Evolutionary conservation across 1,140 invertebrate species (phyloP).

Genomic region (Macrosteles quadrilineatus): DNA sequence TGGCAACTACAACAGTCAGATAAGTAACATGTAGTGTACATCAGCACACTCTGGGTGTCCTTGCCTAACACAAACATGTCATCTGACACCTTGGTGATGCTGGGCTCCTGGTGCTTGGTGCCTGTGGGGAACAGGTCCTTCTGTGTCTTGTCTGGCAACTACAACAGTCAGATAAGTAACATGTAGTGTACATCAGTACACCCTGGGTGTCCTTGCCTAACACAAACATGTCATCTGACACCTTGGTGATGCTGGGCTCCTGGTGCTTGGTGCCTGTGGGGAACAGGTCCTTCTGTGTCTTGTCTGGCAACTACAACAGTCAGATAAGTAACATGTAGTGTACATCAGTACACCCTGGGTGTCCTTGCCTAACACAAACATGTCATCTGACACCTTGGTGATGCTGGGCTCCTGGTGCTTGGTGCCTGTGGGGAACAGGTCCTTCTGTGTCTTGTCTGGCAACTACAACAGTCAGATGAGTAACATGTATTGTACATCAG

Average conservation of each 20-base stretch:
- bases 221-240: slow-evolving; percentile 55
- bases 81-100: slow-evolving; percentile 7
- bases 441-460: slow-evolving; percentile 10
- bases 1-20: no score
- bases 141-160: slow-evolving; percentile 14
- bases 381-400: slow-evolving; percentile 7
- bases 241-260: neutral
- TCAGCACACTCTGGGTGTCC: slow-evolving; percentile 80
- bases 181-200: slow-evolving; percentile 76
- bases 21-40: slow-evolving; percentile 64
- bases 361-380: slow-evolving; percentile 78
- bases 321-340: no score
- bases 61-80: slow-evolving; percentile 69
- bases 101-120: slow-evolving; percentile 6
- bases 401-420: slow-evolving; percentile 7
- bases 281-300: slow-evolving; percentile 12
- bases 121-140: slow-evolving; percentile 9
- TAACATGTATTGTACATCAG: slow-evolving; percentile 77
- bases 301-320: no score
- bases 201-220: slow-evolving; percentile 82
- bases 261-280: no score
- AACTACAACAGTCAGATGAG: no score
- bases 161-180: no score
- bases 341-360: slow-evolving; percentile 80
- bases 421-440: slow-evolving; percentile 13